Conservation (phyloP, 2,888 invertebrate species). For the Amphipoea lucens region DNA sequence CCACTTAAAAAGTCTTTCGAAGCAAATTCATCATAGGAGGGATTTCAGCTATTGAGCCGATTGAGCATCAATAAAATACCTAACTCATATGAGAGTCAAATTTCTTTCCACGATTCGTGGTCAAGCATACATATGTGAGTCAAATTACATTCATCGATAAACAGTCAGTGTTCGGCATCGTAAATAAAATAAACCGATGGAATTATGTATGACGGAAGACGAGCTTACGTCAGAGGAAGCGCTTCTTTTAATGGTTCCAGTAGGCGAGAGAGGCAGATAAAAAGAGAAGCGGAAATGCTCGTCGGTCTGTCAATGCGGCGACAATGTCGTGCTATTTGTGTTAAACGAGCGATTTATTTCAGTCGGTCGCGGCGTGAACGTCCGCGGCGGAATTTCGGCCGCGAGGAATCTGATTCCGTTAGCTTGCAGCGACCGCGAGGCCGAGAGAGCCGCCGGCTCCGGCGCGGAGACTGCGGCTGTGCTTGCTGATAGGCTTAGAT, state of each 20-base stretch:
- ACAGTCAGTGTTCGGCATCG: constrained; percentile 60
- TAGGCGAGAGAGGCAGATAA: constrained; percentile 73
- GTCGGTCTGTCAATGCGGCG: constrained; percentile 87
- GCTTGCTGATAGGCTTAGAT: constrained; percentile 66
- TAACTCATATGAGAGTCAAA: constrained; percentile 63
- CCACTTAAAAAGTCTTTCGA: neutral
- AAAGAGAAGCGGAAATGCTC: constrained; percentile 88
- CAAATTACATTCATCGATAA: constrained; percentile 72
- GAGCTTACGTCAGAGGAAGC: constrained; percentile 81
- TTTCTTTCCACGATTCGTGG: constrained; percentile 64
- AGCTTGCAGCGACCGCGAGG: constrained; percentile 74
- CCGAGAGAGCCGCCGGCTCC: constrained; percentile 63
- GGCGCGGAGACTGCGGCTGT: constrained; percentile 64
- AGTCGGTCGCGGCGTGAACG: constrained; percentile 89
- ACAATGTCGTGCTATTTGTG: constrained; percentile 89
- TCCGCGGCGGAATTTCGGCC: constrained; percentile 89
- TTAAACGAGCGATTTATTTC: constrained; percentile 90
- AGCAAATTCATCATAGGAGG: constrained; percentile 24
- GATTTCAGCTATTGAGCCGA: constrained; percentile 53
- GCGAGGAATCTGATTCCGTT: constrained; percentile 88
- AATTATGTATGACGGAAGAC: constrained; percentile 78
- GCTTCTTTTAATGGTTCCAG: constrained; percentile 72
- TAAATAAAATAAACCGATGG: constrained; percentile 71
- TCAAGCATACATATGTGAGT: constrained; percentile 68
- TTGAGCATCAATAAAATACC: constrained; percentile 68